A percentile compares a stretch with the other conserved stretches of the same genome.
phyloP scores from a whole-genome alignment of 2,797 vertebrate genomes.

The Nannoperca obscura region DNA sequence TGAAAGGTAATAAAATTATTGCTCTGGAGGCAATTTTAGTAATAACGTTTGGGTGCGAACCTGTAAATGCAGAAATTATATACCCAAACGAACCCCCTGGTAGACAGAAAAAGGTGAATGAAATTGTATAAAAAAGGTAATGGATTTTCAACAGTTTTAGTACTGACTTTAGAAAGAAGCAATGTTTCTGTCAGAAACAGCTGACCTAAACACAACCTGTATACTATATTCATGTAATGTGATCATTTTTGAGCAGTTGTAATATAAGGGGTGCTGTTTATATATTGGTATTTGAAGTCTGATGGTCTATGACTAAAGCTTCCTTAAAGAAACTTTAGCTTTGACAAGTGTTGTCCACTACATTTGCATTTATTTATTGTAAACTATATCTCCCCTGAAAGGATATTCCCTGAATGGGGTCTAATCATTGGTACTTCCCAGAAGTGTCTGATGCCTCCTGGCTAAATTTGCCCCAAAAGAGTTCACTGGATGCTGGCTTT shows the following conservation, averaged over 20 bases:
- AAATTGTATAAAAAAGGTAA: background rate
- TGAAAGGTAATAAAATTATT: conserved; percentile 2
- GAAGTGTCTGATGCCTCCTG: too few species aligned
- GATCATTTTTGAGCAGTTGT: background rate
- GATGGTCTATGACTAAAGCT: background rate
- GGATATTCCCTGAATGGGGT: background rate
- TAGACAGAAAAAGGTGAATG: background rate
- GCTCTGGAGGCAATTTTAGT: background rate
- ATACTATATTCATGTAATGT: background rate
- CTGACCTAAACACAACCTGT: background rate
- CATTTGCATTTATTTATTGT: background rate
- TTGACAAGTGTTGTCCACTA: background rate
- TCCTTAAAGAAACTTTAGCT: background rate
- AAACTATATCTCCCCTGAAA: background rate
- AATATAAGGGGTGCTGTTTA: background rate
- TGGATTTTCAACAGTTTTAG: background rate
- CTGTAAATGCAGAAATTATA: background rate
- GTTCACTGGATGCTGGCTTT: background rate
- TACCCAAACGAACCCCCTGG: background rate
- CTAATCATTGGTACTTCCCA: background rate
- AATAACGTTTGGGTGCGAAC: background rate
- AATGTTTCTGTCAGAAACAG: background rate
- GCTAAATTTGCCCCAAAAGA: background rate
- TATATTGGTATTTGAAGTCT: background rate
- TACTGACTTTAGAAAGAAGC: background rate